Base-by-base conservation (phyloP, 2,113 vertebrate species). In the Embiotoca jacksoni region DNA sequence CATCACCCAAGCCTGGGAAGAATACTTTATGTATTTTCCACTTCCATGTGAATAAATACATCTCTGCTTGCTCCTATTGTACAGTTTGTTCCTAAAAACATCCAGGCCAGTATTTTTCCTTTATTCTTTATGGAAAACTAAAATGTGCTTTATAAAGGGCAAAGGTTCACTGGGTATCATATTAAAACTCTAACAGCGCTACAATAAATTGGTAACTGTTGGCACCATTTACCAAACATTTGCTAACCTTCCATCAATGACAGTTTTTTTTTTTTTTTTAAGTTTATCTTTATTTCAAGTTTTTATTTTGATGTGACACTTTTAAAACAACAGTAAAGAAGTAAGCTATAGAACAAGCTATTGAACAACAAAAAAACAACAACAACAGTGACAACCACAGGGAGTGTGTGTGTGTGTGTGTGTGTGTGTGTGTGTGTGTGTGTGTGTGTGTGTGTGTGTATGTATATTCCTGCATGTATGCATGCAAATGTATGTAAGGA, bases 11-110 rank as follows among this genome's bases (percentile, higher is more conserved):
- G 59, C 31, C 58, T 46, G 31, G 49, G 47, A 33, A 74, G 60
- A 71, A 72, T 62, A 32, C 59, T 23, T 23, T 23, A 23, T 23
- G 23, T 23, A 30, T 76, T 78, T 81, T 78, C 46, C 30, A 82
- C 57, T 79, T 76, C 50, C 55, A 62, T 55, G 53, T 58, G 73
- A 41, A 76, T 64, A 54, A 75, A 81, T 83, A 49, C 7, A 33
- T 67, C 81, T 72, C 39, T 55, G 31, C 68, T 60, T 69, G 37
- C 32, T 68, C 32, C 16, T 62, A 56, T 63, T 71, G 4, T 23
- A 10, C 23, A 23, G 23, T 23, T 23, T 50, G 5, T 0, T 35
- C 32, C 36, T 62, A 16, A 59, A 72, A 52, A 15, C 56, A 75
- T 46, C 14, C 11, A 54, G 58, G 41, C 3, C 5, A 37, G 54